A percentile compares a stretch with the other conserved stretches of the same genome.
Evolutionary conservation across 1,140 invertebrate genomes (phyloP).

Genomic region (Bombus haemorrhoidalis): DNA sequence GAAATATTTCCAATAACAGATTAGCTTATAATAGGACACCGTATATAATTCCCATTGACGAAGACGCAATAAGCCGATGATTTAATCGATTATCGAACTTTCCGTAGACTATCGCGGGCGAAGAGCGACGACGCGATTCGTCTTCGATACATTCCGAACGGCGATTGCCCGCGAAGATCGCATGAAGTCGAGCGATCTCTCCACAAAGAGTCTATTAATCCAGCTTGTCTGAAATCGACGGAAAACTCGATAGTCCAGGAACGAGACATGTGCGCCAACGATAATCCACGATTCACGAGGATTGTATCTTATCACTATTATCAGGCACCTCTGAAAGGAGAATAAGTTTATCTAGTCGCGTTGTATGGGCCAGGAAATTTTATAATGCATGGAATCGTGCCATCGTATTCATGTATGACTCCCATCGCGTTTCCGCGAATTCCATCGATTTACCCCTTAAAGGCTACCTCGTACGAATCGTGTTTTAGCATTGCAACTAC

Average conservation of each 20-base stretch:
- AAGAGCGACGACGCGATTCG: not conserved
- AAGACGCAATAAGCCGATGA: not conserved
- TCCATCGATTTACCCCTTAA: not conserved
- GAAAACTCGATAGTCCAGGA: conserved; percentile 42
- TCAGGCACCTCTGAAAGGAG: conserved; percentile 64
- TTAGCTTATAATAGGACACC: not conserved
- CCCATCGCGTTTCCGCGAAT: not conserved
- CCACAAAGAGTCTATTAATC: conserved; percentile 34
- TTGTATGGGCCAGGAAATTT: conserved; percentile 64
- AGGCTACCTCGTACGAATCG: not conserved
- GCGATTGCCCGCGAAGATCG: conserved; percentile 15
- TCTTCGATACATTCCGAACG: not conserved
- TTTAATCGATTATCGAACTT: conserved; percentile 1
- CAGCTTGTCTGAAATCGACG: conserved; percentile 28
- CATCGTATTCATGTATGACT: not conserved
- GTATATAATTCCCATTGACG: not conserved
- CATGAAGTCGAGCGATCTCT: conserved; percentile 17
- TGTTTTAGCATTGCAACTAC: not conserved
- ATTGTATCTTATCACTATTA: conserved; percentile 73
- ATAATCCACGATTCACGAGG: conserved; percentile 54
- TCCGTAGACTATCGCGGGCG: not conserved
- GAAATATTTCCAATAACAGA: not conserved
- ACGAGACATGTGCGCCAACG: conserved; percentile 54
- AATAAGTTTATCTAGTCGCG: conserved; percentile 48
- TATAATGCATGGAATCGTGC: conserved; percentile 43